Evolutionary conservation across 2,797 vertebrate genomes (phyloP).

Genomic region (Momotus momota): DNA sequence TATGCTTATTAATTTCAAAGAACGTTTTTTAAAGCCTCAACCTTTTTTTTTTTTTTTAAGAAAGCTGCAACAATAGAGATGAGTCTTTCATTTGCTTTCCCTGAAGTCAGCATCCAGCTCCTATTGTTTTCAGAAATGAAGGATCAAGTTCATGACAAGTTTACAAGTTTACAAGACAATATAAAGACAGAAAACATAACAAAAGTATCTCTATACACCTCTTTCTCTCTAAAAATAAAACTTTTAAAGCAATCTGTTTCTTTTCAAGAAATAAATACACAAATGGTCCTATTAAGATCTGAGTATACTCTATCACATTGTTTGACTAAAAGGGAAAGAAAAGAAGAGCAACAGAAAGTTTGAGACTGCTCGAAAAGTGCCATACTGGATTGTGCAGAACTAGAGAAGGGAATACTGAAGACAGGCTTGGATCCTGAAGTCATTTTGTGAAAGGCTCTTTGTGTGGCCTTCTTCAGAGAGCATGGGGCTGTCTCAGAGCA

Average conservation of each 20-base stretch:
- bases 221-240: slow-evolving; percentile 27
- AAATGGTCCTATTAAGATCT: neutral
- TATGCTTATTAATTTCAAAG: neutral
- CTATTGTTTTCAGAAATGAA: slow-evolving; percentile 53
- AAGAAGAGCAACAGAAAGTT: neutral
- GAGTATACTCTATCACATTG: neutral
- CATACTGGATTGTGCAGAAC: neutral
- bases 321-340: neutral
- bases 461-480: neutral
- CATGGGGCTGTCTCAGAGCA: neutral
- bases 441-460: neutral
- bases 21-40: neutral
- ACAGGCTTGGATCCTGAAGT: neutral
- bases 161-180: slow-evolving; percentile 33
- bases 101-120: neutral
- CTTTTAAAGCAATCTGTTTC: neutral
- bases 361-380: neutral
- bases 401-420: neutral
- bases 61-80: slow-evolving; percentile 25
- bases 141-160: neutral
- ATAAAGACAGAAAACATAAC: slow-evolving; percentile 44
- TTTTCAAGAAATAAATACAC: neutral
- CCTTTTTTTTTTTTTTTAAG: neutral
- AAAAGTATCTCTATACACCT: neutral
- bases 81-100: neutral